phyloP scores from a whole-genome alignment of 2,888 invertebrate genomes.

The Aphidoletes aphidimyza region DNA sequence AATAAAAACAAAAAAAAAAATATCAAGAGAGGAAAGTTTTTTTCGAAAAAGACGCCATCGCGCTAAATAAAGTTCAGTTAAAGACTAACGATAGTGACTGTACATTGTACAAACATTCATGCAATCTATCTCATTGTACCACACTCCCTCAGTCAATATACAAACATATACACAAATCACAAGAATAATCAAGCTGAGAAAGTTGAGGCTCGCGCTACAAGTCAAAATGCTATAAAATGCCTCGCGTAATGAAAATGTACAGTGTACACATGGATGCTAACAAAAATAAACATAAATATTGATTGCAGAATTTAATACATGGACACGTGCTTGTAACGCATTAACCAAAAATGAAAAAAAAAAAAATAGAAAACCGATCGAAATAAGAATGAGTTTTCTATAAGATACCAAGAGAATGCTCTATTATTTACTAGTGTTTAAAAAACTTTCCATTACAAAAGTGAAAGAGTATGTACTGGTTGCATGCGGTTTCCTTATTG shows the following conservation, averaged over 20 bases:
- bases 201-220: not conserved
- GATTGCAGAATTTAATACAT: no score
- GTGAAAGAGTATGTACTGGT: not conserved
- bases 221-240: not conserved
- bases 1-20: not conserved
- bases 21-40: not conserved
- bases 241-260: not conserved
- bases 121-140: not conserved
- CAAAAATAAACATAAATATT: no score
- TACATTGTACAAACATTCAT: not conserved
- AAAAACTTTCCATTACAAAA: not conserved
- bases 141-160: no score
- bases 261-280: no score
- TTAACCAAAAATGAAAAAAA: not conserved
- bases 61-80: constrained; percentile 13
- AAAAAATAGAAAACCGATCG: not conserved
- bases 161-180: not conserved
- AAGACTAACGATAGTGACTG: not conserved
- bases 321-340: not conserved
- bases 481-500: not conserved
- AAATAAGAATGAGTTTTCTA: constrained; percentile 4
- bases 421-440: not conserved
- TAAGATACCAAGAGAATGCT: not conserved
- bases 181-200: not conserved
- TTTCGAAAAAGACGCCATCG: not conserved